Base-by-base conservation (phyloP, 2,797 vertebrate genomes). In the Oreortyx pictus region DNA sequence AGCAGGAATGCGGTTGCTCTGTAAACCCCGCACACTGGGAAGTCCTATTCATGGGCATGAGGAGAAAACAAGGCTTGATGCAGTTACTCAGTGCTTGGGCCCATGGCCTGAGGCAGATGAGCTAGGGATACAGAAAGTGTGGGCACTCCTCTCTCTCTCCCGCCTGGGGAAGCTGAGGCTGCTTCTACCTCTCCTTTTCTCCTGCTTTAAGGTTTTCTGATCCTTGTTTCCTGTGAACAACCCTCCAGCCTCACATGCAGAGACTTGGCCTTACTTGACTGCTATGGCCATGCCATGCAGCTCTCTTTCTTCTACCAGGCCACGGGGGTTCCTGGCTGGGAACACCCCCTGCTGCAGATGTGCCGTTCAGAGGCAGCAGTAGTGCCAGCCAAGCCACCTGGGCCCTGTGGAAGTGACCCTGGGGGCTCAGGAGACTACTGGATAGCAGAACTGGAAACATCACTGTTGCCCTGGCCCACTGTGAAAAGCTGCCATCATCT, bases 281-380 rank as follows among this genome's bases (percentile, higher is more conserved):
- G 13, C 78, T 4, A 5, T 1, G 12, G 29, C 11, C 61, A 20
- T 64, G 61, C 33, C 46, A 20, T 60, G 65, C 57, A 64, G 13
- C 27, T 65, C 22, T 10, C 15, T 0, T 1, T 37, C 31, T 52
- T 39, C 41, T 37, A 14, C 67, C 57, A 71, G 31, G 37, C 15
- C 12, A n/a, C 20, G 11, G 6, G 71, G 44, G 10, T 11, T 64
- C 44, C 71, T 46, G 24, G 8, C 41, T 90, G 33, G 25, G 39
- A 83, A 88, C 67, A 61, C 13, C 5, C 24, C 62, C 23, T 67
- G 25, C 35, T 57, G 10, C 20, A 44, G n/a, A 31, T n/a, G 6
- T 5, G 2, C 7, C 12, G 39, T 14, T 83, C 61, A 86, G 41
- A 60, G 3, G 6, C 1, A 0, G n/a, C 13, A 82, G 72, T 1